Conservation (phyloP, 2,888 invertebrate species). For the Rhagophthalmus giganteus region DNA sequence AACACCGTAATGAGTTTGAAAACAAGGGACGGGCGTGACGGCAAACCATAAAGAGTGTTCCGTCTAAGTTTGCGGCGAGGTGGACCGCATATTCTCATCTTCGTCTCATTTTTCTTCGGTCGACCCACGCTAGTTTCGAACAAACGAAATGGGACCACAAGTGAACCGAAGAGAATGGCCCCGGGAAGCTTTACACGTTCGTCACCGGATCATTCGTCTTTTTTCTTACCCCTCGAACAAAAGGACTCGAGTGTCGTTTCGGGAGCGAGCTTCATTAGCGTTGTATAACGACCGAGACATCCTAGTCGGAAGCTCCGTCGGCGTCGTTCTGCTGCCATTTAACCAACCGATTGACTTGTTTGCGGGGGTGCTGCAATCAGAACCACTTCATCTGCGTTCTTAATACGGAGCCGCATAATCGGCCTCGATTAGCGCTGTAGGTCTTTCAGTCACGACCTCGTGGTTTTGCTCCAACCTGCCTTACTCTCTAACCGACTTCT, state of each 20-base stretch:
- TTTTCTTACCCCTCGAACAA: constrained; percentile 34
- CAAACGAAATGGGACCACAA: constrained; percentile 38
- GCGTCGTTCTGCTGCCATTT: constrained; percentile 29
- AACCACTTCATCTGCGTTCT: constrained; percentile 21
- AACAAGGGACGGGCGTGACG: constrained; percentile 55
- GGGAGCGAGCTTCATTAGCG: constrained; percentile 36
- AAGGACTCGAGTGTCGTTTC: constrained; percentile 34
- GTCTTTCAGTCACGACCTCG: constrained; percentile 24
- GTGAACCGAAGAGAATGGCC: constrained; percentile 40
- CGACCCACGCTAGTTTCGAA: constrained; percentile 35
- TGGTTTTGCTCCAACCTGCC: constrained; percentile 26
- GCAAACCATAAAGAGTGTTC: constrained; percentile 32
- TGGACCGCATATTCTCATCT: constrained; percentile 22
- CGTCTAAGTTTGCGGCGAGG: constrained; percentile 24
- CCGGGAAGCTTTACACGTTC: constrained; percentile 31
- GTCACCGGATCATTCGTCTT: constrained; percentile 34
- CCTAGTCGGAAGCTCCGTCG: constrained; percentile 19
- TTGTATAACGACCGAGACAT: constrained; percentile 33
- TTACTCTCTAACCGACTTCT: constrained; percentile 35
- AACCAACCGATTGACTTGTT: constrained; percentile 36
- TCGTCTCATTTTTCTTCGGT: constrained; percentile 38
- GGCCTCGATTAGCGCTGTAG: constrained; percentile 28
- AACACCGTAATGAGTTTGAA: constrained; percentile 56
- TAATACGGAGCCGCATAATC: constrained; percentile 20
- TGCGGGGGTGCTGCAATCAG: constrained; percentile 16